Evolutionary conservation across 2,888 invertebrate species (phyloP), one percentile per base, ranked within the genome.

Genomic region (Punctoribates punctum): DNA sequence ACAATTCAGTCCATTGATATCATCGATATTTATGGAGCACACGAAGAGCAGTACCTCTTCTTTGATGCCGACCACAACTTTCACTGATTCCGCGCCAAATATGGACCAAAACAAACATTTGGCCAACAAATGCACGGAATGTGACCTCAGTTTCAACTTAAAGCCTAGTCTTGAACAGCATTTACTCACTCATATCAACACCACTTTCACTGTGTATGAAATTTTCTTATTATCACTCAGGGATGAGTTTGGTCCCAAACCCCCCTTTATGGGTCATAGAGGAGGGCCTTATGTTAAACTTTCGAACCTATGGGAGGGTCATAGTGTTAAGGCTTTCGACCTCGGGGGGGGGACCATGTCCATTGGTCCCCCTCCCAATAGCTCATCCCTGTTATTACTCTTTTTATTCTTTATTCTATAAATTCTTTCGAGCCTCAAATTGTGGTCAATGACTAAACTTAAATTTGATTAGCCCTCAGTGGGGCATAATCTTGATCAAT

Each of bases 111-210:
- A 29, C 17, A 29, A 34, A 6, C 62, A 62, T n/a, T 34, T 62
- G 62, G 34, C 62, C n/a, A 62, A 62, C 34, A 62, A 34, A n/a
- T 62, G 62, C 34, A 15, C 62, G 6, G n/a, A 62, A 34, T 62
- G 62, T 34, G 62, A 62, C 34, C 62, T 62, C 15, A 62, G 62
- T 25, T 62, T 62, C n/a, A 62, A 62, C 17, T 62, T 62, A 27
- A 62, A 62, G 62, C 34, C 29, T 9, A 29, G 62, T 62, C 62
- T 62, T 5, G 62, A 62, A 34, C 62, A 62, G 62, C 62, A 62
- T 62, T 62, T 62, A 27, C 23, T 62, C 23, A 62, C 62, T 34
- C 62, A 62, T 34, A 34, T 62, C 29, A 62, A 15, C 34, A 27
- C 62, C 1, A 62, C 62, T 4, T 34, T 62, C 34, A 34, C 62